Conservation (phyloP, 2,888 invertebrate genomes). For the Cataglyphis cursor region DNA sequence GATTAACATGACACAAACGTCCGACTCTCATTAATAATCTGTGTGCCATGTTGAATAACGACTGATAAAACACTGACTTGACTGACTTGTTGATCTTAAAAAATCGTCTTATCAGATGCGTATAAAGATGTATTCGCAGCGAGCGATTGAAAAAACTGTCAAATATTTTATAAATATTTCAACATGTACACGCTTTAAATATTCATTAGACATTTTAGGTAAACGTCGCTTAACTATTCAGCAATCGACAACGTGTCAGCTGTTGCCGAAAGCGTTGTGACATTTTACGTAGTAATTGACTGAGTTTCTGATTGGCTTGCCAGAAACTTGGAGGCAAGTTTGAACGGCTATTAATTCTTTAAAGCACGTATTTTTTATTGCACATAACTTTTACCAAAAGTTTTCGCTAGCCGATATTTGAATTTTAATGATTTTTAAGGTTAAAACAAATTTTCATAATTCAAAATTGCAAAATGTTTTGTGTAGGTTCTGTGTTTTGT, state of each 20-base stretch:
- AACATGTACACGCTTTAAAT: background rate
- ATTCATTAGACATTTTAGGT: background rate
- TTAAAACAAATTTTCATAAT: background rate
- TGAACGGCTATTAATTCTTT: background rate
- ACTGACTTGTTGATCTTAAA: conserved; percentile 60
- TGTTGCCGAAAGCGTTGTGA: background rate
- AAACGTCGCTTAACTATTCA: background rate
- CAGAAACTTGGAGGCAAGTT: conserved; percentile 11
- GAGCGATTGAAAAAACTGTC: background rate
- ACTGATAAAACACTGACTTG: conserved; percentile 65
- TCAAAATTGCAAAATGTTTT: background rate
- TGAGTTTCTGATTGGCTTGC: background rate
- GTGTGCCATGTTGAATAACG: conserved; percentile 76
- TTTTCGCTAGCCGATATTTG: background rate
- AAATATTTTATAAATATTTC: conserved; percentile 4
- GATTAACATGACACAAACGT: conserved; percentile 59
- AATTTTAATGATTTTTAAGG: background rate
- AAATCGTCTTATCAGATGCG: conserved; percentile 6
- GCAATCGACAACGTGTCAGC: background rate
- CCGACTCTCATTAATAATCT: conserved; percentile 67
- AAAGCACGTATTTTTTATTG: background rate
- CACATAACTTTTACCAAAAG: background rate
- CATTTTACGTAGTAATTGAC: background rate
- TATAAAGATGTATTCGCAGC: background rate
- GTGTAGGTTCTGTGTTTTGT: conserved; percentile 33